These are phyloP conservation scores for Neotragus moschatus DNA, from an alignment of 2,113 vertebrate species.

Conservation along the genomic window DNA sequence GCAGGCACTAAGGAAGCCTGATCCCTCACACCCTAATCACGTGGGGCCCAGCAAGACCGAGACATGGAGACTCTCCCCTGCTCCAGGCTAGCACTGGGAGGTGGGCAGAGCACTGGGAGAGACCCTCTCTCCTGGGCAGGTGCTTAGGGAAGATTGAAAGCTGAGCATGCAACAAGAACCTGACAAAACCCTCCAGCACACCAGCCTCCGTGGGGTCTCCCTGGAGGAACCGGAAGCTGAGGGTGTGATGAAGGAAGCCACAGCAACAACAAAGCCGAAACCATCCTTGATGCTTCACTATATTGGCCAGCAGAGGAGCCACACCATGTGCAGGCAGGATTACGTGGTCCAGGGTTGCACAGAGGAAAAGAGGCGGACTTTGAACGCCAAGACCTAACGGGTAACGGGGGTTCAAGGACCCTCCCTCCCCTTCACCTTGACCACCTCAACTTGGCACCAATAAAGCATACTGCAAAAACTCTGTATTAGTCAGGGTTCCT, in stretches of 20 bases:
- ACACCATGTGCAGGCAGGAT: neutral
- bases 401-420: accelerated
- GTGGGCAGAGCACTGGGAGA: neutral
- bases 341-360: neutral
- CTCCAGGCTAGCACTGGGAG: neutral
- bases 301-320: neutral
- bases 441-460: neutral
- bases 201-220: neutral
- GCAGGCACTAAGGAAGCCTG: neutral
- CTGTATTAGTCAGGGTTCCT: neutral
- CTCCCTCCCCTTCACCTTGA: neutral
- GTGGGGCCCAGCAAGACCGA: accelerated
- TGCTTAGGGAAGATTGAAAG: neutral
- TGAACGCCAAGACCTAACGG: neutral
- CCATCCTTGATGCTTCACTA: accelerated
- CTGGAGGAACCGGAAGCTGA: neutral
- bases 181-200: too few relatives aligned
- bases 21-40: neutral
- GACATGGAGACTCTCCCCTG: neutral
- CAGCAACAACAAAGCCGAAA: neutral
- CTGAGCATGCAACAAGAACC: neutral
- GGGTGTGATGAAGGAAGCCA: neutral
- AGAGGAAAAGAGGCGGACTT: neutral
- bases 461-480: neutral
- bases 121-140: neutral